phyloP scores from a whole-genome alignment of 1,140 invertebrate genomes.

The Polypedilum pembai region DNA sequence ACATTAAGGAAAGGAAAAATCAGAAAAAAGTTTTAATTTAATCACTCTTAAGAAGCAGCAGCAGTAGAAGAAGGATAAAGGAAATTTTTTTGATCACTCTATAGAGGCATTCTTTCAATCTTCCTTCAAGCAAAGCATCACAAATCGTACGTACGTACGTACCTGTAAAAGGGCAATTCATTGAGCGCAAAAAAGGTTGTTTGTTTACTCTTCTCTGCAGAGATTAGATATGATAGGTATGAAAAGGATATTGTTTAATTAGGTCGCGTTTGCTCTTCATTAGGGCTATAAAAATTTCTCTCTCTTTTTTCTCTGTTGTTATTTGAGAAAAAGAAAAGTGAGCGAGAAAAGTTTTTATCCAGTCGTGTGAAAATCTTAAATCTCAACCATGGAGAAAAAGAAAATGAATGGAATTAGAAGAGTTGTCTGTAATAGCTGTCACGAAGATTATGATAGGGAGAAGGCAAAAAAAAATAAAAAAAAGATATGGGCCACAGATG shows the following conservation, averaged over 20 bases:
- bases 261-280: constrained; percentile 15
- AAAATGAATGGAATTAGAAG: constrained; percentile 12
- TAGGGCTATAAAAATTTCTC: constrained; percentile 18
- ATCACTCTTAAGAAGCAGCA: background rate
- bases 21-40: constrained; percentile 14
- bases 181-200: constrained; percentile 14
- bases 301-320: background rate
- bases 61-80: background rate
- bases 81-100: background rate
- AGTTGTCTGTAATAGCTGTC: constrained; percentile 7
- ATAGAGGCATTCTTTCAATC: background rate
- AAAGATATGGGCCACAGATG: background rate
- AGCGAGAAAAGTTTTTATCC: background rate
- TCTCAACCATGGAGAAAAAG: background rate
- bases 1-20: background rate
- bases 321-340: background rate
- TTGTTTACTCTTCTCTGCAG: background rate
- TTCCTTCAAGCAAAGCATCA: too few relatives aligned
- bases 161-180: constrained; percentile 16
- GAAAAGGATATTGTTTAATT: constrained; percentile 19
- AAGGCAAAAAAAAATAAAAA: too few relatives aligned
- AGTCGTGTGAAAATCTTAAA: constrained; percentile 18
- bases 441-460: background rate
- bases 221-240: constrained; percentile 18
- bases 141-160: background rate